A percentile compares a stretch with the other conserved stretches of the same genome.
Evolutionary conservation across 2,113 vertebrate genomes (phyloP).

Genomic region (Asarcornis scutulata): DNA sequence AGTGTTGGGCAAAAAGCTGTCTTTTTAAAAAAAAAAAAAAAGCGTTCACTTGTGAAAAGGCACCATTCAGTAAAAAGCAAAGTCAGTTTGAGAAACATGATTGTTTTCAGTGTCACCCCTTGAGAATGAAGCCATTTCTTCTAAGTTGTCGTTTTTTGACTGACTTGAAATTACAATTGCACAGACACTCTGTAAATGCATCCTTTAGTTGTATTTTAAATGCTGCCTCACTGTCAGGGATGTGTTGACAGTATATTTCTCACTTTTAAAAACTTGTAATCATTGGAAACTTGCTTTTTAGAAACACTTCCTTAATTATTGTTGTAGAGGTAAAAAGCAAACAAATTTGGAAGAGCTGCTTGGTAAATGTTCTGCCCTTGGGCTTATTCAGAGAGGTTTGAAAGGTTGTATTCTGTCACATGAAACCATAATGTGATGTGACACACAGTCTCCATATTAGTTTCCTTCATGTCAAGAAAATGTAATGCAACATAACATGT

Average conservation of each 20-base stretch:
- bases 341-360: neutral
- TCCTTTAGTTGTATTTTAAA: neutral
- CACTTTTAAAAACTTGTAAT: neutral
- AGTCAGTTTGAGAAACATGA: neutral
- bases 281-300: neutral
- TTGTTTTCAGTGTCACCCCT: neutral
- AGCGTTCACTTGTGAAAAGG: neutral
- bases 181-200: neutral
- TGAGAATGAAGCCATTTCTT: neutral
- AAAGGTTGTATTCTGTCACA: neutral
- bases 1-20: neutral
- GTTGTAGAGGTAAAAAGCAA: neutral
- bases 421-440: neutral
- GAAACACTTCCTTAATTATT: neutral
- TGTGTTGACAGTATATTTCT: neutral
- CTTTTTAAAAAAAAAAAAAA: neutral
- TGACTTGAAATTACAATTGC: neutral
- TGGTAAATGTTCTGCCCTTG: neutral
- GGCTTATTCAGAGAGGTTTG: neutral
- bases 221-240: neutral
- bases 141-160: neutral
- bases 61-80: neutral
- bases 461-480: constrained; percentile 17
- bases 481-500: neutral
- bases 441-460: neutral